Evolutionary conservation across 2,797 vertebrate species (phyloP), one percentile per base, ranked within the genome.

Genomic region (Notamacropus eugenii): DNA sequence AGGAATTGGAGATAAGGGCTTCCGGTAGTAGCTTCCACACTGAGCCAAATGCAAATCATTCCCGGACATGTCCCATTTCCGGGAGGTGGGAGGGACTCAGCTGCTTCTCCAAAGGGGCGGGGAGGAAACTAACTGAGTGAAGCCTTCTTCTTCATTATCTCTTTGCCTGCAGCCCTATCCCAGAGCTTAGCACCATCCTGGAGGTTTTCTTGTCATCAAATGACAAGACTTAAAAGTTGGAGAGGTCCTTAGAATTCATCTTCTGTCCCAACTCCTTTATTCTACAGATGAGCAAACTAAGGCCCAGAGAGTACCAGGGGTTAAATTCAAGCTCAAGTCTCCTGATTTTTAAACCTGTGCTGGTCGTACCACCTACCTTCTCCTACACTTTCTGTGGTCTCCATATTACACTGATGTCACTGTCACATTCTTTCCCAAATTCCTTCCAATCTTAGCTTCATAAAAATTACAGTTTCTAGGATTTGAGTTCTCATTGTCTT

Each of bases 51-150:
- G 92, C 91, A 92, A 59, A 91, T 28, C 24, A 40, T 19, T 52
- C 59, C 29, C 6, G 91, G 82, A 74, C 93, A 34, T 74, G 50
- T 67, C 2, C 34, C 34, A 12, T 11, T 74, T 56, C 82, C n/a
- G 90, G 90, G 55, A 92, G 92, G 91, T 93, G 91, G 54, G 34
- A 56, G 34, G 93, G 93, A 52, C 92, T 27, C 10, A 10, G 40
- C 58, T 9, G 74, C 22, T 82, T 82, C 74, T 82, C 74, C 40
- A 46, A 82, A 82, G 74, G 74, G 74, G 74, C 40, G 74, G 74
- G 67, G 40, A 82, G 74, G 22, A 82, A 82, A 82, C 67, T 8
- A 67, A 19, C n/a, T 6, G 19, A 82, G n/a, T 22, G n/a, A 82
- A 82, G 67, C n/a, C 40, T 82, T 82, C 74, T 82, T 46, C 8